Conservation (phyloP, 2,797 vertebrate species). For the Paratrypauchen microcephalus region DNA sequence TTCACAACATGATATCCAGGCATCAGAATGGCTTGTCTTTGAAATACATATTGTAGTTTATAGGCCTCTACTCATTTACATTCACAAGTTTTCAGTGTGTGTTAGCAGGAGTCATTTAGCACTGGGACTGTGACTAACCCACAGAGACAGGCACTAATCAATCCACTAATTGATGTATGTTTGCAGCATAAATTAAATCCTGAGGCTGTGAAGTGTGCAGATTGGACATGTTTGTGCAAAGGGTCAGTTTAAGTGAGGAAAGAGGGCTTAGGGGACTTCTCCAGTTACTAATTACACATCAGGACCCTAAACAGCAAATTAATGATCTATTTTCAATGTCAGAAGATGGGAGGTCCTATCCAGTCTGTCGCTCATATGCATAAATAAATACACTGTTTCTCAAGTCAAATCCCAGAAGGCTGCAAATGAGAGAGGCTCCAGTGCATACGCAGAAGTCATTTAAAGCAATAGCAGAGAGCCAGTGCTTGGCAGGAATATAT, state of each 20-base stretch:
- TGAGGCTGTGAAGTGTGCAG: slow-evolving; percentile 25
- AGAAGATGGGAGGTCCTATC: slow-evolving; percentile 38
- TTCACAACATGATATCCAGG: not conserved
- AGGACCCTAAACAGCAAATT: slow-evolving; percentile 24
- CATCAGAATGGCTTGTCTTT: not conserved
- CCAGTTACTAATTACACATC: slow-evolving; percentile 31
- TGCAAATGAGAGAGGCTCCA: not conserved
- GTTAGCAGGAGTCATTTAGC: slow-evolving; percentile 4
- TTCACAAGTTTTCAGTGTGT: not conserved
- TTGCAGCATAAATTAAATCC: slow-evolving; percentile 44
- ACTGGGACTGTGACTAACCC: slow-evolving; percentile 38
- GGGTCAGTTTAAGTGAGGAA: slow-evolving; percentile 35
- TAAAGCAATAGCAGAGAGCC: not conserved
- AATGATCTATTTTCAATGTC: slow-evolving; percentile 30
- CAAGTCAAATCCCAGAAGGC: slow-evolving; percentile 7
- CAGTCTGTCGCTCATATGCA: slow-evolving; percentile 10
- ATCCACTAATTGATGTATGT: slow-evolving; percentile 41
- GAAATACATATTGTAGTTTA: not conserved
- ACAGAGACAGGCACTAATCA: slow-evolving; percentile 47
- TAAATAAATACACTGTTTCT: slow-evolving; percentile 12
- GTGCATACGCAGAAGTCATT: not conserved
- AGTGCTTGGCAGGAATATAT: not conserved
- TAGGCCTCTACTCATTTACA: not conserved
- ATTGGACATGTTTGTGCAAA: slow-evolving; percentile 12
- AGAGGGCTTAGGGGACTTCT: slow-evolving; percentile 12